Evolutionary conservation across 2,888 invertebrate species (phyloP), one percentile per base, ranked within the genome.

Genomic region (Caenorhabditis zanzibari): DNA sequence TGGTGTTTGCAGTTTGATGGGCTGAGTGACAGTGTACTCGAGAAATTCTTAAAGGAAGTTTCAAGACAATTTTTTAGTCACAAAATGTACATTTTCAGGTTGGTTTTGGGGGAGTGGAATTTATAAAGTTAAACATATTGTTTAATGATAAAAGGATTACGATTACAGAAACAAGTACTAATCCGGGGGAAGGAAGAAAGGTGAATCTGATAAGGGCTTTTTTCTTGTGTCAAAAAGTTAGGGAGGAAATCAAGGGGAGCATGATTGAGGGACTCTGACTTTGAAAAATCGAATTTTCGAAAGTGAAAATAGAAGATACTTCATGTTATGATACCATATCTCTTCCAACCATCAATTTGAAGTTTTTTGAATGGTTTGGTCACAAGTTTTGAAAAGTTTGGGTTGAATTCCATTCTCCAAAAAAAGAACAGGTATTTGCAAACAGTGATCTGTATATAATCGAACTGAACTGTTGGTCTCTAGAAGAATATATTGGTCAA

Each of bases 1-100:
- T 22, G 28, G 32, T 66, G 66, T 49, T 66, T 66, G 66, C 66
- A 66, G 66, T 52, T 68, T 68, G 68, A 68, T 68, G 22, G 28
- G 16, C 19, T n/a, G 22, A 68, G 22, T 54, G 24, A 54, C 54
- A 54, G 10, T 68, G 49, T 54, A 66, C 19, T 54, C 14, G 52
- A 32, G 35, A 16, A 47, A 5, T 32, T 4, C n/a, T 10, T n/a
- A 5, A 6, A 5, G 16, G n/a, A 47, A 63, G 16, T 47, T 32
- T 9, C 12, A 49, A 32, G 26, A 2, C 6, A 26, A 24, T 2
- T 35, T 59, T 38, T 22, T 35, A 38, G 59, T 38, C 59, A 38
- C 38, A 38, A 59, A 38, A 14, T 28, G 63, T 24, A 35, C 19
- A 38, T 6, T 10, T 38, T 38, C 5, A 10, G 22, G 24, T 22